phyloP scores from a whole-genome alignment of 2,113 vertebrate genomes.

The Alethe diademata region DNA sequence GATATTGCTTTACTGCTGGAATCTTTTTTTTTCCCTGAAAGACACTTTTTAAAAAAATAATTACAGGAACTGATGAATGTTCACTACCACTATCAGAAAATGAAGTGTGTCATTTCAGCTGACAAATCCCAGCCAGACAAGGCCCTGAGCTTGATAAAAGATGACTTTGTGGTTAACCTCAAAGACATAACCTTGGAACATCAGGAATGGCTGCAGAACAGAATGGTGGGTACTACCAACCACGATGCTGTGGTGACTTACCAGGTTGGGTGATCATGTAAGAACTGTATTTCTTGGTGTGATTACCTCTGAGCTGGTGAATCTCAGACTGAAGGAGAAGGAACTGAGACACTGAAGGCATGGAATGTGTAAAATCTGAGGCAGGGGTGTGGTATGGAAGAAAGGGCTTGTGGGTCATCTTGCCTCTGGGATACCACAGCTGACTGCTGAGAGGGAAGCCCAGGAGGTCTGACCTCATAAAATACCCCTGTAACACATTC shows the following conservation, averaged over 20 bases:
- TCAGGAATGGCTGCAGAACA: conserved; percentile 82
- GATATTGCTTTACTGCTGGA: background rate
- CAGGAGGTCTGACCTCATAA: background rate
- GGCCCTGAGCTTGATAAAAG: conserved; percentile 78
- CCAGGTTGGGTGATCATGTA: background rate
- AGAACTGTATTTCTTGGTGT: background rate
- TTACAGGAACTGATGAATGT: conserved; percentile 89
- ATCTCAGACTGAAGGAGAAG: background rate
- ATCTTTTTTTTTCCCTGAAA: background rate
- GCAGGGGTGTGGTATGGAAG: background rate
- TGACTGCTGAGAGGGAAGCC: background rate
- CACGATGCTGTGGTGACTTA: background rate
- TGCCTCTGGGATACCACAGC: background rate
- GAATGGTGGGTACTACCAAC: conserved; percentile 60
- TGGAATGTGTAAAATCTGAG: background rate
- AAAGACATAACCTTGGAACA: conserved; percentile 77
- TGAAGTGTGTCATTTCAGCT: conserved; percentile 79
- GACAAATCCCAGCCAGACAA: conserved; percentile 66
- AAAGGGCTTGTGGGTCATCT: background rate
- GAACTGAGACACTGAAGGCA: background rate
- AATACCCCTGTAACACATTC: background rate
- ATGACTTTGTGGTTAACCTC: conserved; percentile 80
- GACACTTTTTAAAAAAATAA: background rate
- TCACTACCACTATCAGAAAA: conserved; percentile 85
- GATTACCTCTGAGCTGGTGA: background rate